Conservation (phyloP, 1,140 invertebrate species). For the Penaeus indicus region DNA sequence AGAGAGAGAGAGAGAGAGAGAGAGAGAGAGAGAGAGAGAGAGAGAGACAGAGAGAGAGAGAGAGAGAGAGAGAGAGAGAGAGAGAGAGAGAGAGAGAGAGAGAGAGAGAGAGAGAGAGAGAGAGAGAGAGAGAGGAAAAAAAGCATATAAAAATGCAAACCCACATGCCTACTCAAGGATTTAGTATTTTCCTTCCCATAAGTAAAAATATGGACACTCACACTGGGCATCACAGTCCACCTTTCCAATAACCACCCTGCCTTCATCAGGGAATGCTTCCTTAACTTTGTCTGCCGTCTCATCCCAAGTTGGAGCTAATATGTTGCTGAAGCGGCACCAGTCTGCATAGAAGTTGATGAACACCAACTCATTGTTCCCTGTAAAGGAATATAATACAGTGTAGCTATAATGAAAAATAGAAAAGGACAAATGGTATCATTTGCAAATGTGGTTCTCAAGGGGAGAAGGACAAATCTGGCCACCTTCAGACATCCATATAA, state of each 20-base stretch:
- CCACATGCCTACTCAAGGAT: not conserved
- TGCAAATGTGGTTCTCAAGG: too few relatives aligned
- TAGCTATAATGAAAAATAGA: not conserved
- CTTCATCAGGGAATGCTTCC: slow-evolving; percentile 82
- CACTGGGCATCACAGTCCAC: slow-evolving; percentile 96
- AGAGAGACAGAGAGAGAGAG: too few relatives aligned
- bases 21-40: too few relatives aligned
- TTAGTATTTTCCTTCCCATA: not conserved
- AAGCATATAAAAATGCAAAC: too few relatives aligned
- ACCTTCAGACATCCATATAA: too few relatives aligned
- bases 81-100: too few relatives aligned
- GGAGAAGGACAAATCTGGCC: too few relatives aligned
- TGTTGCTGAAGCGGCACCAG: slow-evolving; percentile 95
- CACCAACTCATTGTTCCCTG: slow-evolving; percentile 94
- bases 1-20: too few relatives aligned
- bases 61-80: too few relatives aligned
- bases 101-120: too few relatives aligned
- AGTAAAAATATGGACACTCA: slow-evolving; percentile 70
- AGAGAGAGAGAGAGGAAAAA: too few relatives aligned
- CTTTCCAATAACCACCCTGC: slow-evolving; percentile 93
- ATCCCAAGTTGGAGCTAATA: slow-evolving; percentile 96
- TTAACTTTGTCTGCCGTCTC: slow-evolving; percentile 91
- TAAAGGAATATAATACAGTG: slow-evolving; percentile 70
- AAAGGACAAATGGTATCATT: not conserved
- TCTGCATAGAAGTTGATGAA: slow-evolving; percentile 99